Evolutionary conservation across 2,113 vertebrate species (phyloP), one percentile per base, ranked within the genome.

Genomic region (Silurus glanis): DNA sequence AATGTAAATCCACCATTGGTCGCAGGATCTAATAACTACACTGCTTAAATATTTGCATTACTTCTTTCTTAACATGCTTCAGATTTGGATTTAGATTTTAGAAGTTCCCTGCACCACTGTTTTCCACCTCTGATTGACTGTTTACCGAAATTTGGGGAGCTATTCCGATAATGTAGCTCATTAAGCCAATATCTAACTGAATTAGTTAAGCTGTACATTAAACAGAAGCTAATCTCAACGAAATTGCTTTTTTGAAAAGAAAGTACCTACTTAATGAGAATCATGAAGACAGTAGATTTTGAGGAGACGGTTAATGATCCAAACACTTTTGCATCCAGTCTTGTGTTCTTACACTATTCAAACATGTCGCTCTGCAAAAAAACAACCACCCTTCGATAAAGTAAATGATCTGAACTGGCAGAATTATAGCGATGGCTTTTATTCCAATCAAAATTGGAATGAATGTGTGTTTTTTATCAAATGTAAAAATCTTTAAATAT

Each of bases 131-230:
- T 80, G 61, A 45, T 81, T 25, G 58, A 13, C 45, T 66, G 45
- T 66, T 82, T 64, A 49, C 61, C 80, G 28, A 49, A 55, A 55
- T 28, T 53, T 4, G 4, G 62, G 64, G 47, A 69, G 81, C 81
- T 83, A 83, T 25, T 83, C 62, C 8, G 14, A 53, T 37, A 83
- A 83, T 83, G 81, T 83, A 69, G 81, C 81, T 67, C 61, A 83
- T 83, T 51, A 83, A 55, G 81, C 64, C 37, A 83, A 69, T 49
- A 55, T 67, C 81, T 83, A 69, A 61, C 47, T n/a, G 64, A 83
- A 83, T 53, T 83, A 69, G 49, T 37, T 55, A 55, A 83, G 81
- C 45, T 83, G 81, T 83, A 83, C 62, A 67, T 83, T 69, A 83
- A 55, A 83, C 81, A 83, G 81, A 83, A 83, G 47, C 62, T 55